These are phyloP conservation scores for Erythrolamprus reginae DNA, from an alignment of 2,113 vertebrate genomes.

Conservation along the genomic window DNA sequence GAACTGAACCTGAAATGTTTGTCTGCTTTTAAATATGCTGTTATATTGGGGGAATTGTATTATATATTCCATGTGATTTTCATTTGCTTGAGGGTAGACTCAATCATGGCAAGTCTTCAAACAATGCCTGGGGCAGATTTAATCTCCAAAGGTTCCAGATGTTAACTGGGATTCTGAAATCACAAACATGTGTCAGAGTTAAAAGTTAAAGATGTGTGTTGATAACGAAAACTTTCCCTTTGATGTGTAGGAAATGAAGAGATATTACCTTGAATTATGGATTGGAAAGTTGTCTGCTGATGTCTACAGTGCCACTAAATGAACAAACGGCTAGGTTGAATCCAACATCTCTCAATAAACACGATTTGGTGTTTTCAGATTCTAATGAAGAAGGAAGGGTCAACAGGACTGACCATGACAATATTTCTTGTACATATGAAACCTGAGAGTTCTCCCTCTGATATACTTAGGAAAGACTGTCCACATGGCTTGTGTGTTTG, in stretches of 20 bases:
- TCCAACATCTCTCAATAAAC: not conserved
- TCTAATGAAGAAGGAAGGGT: not conserved
- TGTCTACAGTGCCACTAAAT: not conserved
- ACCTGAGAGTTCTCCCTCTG: not conserved
- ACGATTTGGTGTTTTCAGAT: not conserved
- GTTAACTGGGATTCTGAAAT: not conserved
- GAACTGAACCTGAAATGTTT: not conserved
- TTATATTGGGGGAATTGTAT: not conserved
- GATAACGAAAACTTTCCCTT: not conserved
- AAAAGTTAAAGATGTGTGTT: not conserved
- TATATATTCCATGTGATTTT: not conserved
- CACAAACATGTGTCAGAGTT: not conserved
- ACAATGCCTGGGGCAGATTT: constrained; percentile 20
- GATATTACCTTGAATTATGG: not conserved
- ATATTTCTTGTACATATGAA: not conserved
- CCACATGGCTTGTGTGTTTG: not conserved
- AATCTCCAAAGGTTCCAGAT: not conserved
- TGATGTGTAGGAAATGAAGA: constrained; percentile 4
- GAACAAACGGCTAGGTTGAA: not conserved
- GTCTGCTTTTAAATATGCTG: not conserved
- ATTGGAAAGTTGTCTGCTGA: not conserved
- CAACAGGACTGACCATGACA: not conserved
- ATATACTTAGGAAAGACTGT: not conserved
- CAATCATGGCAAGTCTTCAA: constrained; percentile 20
- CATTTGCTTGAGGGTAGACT: not conserved